A percentile compares a stretch with the other conserved stretches of the same genome.
phyloP scores from a whole-genome alignment of 2,797 vertebrate species.

The Ambastaia sidthimunki region DNA sequence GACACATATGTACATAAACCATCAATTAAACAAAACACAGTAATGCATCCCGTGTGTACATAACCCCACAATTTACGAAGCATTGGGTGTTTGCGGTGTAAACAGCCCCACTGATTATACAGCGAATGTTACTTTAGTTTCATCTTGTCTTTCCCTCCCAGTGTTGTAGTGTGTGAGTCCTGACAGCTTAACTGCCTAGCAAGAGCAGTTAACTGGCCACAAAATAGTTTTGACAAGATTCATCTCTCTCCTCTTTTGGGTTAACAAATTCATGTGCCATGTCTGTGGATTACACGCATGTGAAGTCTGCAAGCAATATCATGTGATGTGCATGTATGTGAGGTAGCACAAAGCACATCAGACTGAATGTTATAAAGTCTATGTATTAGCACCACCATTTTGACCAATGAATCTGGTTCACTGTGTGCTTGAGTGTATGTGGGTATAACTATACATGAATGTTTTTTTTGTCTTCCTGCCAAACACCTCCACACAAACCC shows the following conservation, averaged over 20 bases:
- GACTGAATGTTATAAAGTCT: background rate
- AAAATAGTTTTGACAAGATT: constrained; percentile 70
- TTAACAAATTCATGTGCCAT: constrained; percentile 3
- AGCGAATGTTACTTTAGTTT: background rate
- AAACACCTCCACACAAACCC: constrained; percentile 43
- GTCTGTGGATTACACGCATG: background rate
- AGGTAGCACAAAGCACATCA: constrained; percentile 11
- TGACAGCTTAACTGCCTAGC: constrained; percentile 76
- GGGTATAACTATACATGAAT: constrained; percentile 22
- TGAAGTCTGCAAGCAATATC: background rate
- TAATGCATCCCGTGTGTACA: background rate
- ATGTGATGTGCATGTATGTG: background rate
- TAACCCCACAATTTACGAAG: background rate
- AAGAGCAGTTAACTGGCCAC: constrained; percentile 72
- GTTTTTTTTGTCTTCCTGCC: constrained; percentile 29
- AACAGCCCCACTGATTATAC: background rate
- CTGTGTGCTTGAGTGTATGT: constrained; percentile 8
- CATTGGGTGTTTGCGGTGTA: background rate
- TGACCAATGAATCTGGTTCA: constrained; percentile 21
- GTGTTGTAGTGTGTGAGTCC: constrained; percentile 34
- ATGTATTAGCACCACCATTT: constrained; percentile 20
- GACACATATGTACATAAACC: background rate
- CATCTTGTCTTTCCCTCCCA: background rate
- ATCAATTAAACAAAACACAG: constrained; percentile 14
- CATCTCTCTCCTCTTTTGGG: constrained; percentile 12